These are phyloP conservation scores for Ranitomeya variabilis DNA, from an alignment of 2,113 vertebrate species.

Conservation along the genomic window DNA sequence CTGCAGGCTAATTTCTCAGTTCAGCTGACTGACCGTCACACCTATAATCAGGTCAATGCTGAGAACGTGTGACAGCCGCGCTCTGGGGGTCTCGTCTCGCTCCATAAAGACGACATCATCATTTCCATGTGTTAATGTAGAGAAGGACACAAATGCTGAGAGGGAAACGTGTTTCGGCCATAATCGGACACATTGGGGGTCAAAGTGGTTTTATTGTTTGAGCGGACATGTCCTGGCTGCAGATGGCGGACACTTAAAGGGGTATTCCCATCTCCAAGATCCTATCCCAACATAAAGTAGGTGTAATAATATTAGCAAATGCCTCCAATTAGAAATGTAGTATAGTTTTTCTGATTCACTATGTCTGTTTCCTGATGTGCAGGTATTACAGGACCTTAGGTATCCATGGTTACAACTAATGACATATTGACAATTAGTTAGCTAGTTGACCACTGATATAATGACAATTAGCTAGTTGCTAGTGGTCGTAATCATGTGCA, in stretches of 20 bases:
- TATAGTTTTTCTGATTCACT: too few relatives aligned
- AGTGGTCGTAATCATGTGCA: too few relatives aligned
- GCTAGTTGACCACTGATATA: too few relatives aligned
- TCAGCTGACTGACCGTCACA: constrained; percentile 43
- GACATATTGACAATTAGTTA: too few relatives aligned
- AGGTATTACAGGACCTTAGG: too few relatives aligned
- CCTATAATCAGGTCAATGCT: constrained; percentile 43
- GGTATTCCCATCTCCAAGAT: too few relatives aligned
- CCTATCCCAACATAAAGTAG: too few relatives aligned
- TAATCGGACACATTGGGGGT: background rate
- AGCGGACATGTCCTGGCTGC: background rate
- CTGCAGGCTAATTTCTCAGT: constrained; percentile 46
- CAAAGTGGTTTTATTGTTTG: background rate
- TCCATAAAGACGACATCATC: background rate
- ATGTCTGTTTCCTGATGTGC: too few relatives aligned
- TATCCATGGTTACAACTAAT: too few relatives aligned
- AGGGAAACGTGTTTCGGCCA: background rate
- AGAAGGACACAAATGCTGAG: background rate
- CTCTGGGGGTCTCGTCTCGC: background rate
- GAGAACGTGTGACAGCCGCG: constrained; percentile 1
- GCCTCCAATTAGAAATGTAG: too few relatives aligned
- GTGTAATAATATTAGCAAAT: too few relatives aligned
- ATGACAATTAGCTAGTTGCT: too few relatives aligned
- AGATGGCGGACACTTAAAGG: background rate
- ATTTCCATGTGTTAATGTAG: background rate